Percentiles rank a stretch among this genome's conserved stretches.
These are phyloP conservation scores for Nomada ruficornis DNA, from an alignment of 2,888 invertebrate genomes.

Conservation along the genomic window DNA sequence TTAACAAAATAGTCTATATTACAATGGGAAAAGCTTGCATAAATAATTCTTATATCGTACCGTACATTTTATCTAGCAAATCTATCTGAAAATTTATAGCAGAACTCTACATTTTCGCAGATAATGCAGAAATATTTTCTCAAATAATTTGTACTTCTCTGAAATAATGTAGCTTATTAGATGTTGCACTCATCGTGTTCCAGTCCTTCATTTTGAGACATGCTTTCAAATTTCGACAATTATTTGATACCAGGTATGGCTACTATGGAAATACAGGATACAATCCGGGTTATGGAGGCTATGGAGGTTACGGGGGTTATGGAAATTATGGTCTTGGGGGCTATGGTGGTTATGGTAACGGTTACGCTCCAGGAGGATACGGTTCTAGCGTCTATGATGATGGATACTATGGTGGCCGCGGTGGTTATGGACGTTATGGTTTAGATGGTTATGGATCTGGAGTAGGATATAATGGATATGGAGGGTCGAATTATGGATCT, in stretches of 20 bases:
- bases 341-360: conserved; percentile 43
- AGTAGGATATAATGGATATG: conserved; percentile 85
- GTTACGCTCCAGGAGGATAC: conserved; percentile 53
- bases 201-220: too few species aligned
- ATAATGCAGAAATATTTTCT: too few species aligned
- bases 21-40: too few species aligned
- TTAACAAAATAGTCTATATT: too few species aligned
- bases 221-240: neutral
- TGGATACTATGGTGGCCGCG: conserved; percentile 53
- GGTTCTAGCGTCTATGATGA: conserved; percentile 63
- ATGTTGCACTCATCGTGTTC: neutral
- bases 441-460: conserved; percentile 63
- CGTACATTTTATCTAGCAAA: too few species aligned
- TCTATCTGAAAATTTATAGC: too few species aligned
- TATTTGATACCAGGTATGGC: conserved; percentile 67
- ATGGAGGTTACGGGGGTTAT: conserved; percentile 56
- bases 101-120: too few species aligned
- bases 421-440: conserved; percentile 63
- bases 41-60: too few species aligned
- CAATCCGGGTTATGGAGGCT: conserved; percentile 52
- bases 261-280: conserved; percentile 54
- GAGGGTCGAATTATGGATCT: conserved; percentile 79
- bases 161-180: neutral
- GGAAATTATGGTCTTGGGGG: conserved; percentile 49
- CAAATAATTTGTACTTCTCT: too few species aligned